phyloP scores from a whole-genome alignment of 2,797 vertebrate genomes.

The Sebastes hubbsi region DNA sequence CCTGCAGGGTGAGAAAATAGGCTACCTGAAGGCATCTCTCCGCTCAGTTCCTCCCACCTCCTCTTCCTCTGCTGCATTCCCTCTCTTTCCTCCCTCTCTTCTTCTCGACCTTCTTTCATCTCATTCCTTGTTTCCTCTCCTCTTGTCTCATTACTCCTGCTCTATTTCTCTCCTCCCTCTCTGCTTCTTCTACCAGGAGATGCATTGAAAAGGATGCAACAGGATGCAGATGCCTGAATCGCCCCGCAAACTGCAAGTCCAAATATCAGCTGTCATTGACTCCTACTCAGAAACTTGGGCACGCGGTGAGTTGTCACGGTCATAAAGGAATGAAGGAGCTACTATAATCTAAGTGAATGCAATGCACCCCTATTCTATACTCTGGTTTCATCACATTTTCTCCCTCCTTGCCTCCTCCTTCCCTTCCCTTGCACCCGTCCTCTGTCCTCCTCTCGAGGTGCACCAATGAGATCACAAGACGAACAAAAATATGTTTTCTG shows the following conservation, averaged over 20 bases:
- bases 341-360: neutral
- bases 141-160: constrained; percentile 16
- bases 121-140: constrained; percentile 3
- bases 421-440: too few species aligned
- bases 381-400: neutral
- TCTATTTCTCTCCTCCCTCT: neutral
- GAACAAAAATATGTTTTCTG: neutral
- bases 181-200: neutral
- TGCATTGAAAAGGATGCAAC: neutral
- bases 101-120: neutral
- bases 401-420: neutral
- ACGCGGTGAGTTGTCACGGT: neutral
- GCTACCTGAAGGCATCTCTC: constrained; percentile 64
- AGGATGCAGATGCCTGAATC: neutral
- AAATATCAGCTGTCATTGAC: neutral
- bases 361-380: neutral
- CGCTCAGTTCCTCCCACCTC: constrained; percentile 40
- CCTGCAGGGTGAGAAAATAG: constrained; percentile 71
- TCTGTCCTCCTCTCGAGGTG: neutral
- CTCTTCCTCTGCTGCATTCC: neutral
- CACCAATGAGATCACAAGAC: neutral
- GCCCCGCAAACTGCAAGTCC: neutral
- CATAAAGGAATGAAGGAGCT: neutral
- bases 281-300: neutral
- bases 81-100: neutral